These are phyloP conservation scores for Tolmerus cingulatus DNA, from an alignment of 2,888 invertebrate species.

Conservation along the genomic window DNA sequence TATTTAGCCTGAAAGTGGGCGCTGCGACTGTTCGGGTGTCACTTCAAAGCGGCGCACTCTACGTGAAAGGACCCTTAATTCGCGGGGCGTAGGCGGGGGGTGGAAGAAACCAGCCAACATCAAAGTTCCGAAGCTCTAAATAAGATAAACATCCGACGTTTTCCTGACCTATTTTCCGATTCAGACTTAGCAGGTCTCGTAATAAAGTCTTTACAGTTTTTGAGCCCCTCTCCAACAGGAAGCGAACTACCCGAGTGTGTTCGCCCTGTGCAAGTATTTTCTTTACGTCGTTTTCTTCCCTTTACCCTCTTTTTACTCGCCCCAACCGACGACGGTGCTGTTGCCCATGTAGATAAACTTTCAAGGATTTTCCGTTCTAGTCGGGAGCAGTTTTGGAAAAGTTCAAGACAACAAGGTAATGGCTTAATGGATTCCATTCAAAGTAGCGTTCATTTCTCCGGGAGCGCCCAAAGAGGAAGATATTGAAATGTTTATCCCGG, in stretches of 20 bases:
- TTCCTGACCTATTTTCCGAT: conserved; percentile 31
- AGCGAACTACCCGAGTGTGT: conserved; percentile 19
- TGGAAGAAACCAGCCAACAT: neutral
- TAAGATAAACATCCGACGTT: conserved; percentile 36
- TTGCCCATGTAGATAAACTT: conserved; percentile 18
- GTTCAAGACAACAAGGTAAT: conserved; percentile 35
- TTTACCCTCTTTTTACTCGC: neutral
- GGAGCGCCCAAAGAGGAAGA: neutral
- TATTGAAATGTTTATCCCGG: neutral
- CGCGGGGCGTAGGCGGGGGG: neutral
- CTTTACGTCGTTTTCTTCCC: neutral
- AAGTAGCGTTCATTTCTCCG: conserved; percentile 10
- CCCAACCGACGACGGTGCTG: neutral
- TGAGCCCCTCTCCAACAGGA: neutral
- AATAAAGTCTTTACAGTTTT: conserved; percentile 38
- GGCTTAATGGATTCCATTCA: conserved; percentile 23
- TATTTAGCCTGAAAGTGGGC: neutral
- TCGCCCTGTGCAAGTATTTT: neutral
- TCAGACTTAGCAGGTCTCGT: conserved; percentile 4
- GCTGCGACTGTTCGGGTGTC: neutral
- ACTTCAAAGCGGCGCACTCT: neutral
- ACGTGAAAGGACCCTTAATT: conserved; percentile 6
- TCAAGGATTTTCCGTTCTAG: conserved; percentile 13
- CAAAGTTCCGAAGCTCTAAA: conserved; percentile 21
- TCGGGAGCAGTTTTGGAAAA: conserved; percentile 21